Base-by-base conservation (phyloP, 2,888 invertebrate species). In the Drosophila parthenogenetica region DNA sequence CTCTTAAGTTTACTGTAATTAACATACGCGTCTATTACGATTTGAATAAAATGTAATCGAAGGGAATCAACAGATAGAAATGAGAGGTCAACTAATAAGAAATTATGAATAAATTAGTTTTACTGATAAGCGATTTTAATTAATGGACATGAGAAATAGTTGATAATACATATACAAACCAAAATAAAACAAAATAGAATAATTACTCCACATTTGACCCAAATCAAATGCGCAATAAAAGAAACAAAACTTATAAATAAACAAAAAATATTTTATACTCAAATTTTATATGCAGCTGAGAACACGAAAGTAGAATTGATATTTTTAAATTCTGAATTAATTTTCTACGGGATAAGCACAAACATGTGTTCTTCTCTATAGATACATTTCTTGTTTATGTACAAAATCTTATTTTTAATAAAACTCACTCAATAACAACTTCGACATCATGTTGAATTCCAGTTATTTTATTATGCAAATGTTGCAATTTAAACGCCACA, bases 401-500 rank as follows among this genome's bases (percentile, higher is more conserved):
- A 32, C 7, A 32, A 48, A 7, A 13, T 13, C 16, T 40, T 39
- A n/a, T 14, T 25, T 11, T 5, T 40, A 2, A 22, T 17, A 13
- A 13, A 39, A 79, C 82, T 85, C 22, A 85, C 84, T 65, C 19
- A 85, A 49, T 10, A 81, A 45, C 16, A 63, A 57, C 14, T 74
- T 80, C 1, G 82, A 70, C 73, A 85, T 66, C 79, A 81, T 87
- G 13, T 48, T 80, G 25, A 39, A 14, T 43, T 46, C 14, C 51
- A 3, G 22, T 49, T 57, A 10, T 63, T n/a, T 50, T 59, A 51
- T 45, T 25, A 62, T 49, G 39, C 40, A 37, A 19, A 66, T 67
- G 13, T 4, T 40, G 29, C 43, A 49, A n/a, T 57, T 54, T 32
- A 22, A 42, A 22, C n/a, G 48, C 17, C 7, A 35, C 60, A 57